Percentiles rank a stretch among this genome's conserved stretches.
phyloP scores from a whole-genome alignment of 2,797 vertebrate genomes.

The Phylloscopus collybita region DNA sequence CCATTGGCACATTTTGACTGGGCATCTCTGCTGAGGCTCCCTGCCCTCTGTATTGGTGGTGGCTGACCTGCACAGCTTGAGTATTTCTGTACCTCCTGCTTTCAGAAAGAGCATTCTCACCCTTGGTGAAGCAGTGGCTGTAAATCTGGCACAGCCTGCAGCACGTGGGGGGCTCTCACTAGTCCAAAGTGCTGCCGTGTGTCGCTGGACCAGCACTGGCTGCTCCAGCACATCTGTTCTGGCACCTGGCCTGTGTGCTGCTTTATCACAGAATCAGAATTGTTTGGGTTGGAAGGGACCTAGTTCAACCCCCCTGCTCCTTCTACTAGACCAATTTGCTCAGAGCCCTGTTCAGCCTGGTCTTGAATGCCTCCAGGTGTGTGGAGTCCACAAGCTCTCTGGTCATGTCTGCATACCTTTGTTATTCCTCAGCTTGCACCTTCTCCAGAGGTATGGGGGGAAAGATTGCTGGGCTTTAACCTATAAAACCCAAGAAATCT shows the following conservation, averaged over 20 bases:
- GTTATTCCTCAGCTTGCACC: not conserved
- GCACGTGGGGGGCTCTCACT: fast-evolving
- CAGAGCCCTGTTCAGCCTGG: not conserved
- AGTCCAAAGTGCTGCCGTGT: fast-evolving
- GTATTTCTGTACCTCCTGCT: not conserved
- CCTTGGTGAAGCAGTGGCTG: not conserved
- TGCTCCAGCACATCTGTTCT: not conserved
- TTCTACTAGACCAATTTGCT: not conserved
- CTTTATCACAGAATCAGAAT: not conserved
- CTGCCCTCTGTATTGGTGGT: fast-evolving
- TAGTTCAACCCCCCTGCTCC: not conserved
- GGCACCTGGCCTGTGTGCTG: not conserved
- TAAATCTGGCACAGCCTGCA: not conserved
- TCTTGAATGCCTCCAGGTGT: not conserved
- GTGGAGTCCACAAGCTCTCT: not conserved
- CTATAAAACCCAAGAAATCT: not conserved
- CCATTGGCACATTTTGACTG: not conserved
- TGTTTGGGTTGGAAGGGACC: not conserved
- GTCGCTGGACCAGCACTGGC: fast-evolving
- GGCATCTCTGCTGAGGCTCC: not conserved
- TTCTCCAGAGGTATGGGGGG: not conserved
- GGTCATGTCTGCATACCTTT: not conserved
- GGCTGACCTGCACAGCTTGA: not conserved
- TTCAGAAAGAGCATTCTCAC: not conserved
- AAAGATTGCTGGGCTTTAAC: not conserved